Conservation (phyloP, 2,113 vertebrate species). For the Calidris pugnax region DNA sequence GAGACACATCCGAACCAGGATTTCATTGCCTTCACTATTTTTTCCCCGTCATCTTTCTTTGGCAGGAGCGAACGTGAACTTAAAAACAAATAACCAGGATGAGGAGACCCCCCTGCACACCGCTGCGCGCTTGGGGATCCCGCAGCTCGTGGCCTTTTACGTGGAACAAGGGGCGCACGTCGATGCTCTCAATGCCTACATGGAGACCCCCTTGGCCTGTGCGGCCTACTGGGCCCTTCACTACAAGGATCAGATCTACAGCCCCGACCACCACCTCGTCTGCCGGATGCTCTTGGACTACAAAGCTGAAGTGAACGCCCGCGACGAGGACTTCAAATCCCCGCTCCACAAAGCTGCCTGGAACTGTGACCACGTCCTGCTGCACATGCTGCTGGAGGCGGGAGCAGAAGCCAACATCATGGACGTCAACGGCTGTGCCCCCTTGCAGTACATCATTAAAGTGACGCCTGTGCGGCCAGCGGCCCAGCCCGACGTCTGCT, state of each 20-base stretch:
- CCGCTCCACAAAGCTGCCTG: constrained; percentile 94
- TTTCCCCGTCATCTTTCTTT: background rate
- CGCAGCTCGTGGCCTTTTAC: constrained; percentile 87
- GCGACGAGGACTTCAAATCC: constrained; percentile 89
- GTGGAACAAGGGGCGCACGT: constrained; percentile 81
- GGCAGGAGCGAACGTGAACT: constrained; percentile 87
- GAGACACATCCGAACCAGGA: background rate
- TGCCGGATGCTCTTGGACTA: constrained; percentile 88
- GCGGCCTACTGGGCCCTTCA: constrained; percentile 90
- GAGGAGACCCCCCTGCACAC: constrained; percentile 90
- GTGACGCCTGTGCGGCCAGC: constrained; percentile 84
- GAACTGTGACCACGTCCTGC: constrained; percentile 91
- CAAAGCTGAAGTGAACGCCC: constrained; percentile 83
- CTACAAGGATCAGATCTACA: constrained; percentile 86
- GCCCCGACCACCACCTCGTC: constrained; percentile 84
- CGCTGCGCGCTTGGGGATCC: constrained; percentile 82
- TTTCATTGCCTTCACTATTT: background rate
- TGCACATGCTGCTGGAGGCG: constrained; percentile 90
- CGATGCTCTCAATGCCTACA: constrained; percentile 80
- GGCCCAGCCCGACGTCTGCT: constrained; percentile 86
- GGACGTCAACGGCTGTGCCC: constrained; percentile 92
- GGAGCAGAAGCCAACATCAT: constrained; percentile 85
- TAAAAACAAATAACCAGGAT: constrained; percentile 81
- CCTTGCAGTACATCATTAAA: constrained; percentile 92
- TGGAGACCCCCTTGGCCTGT: constrained; percentile 88